These are phyloP conservation scores for Ceratina calcarata DNA, from an alignment of 1,140 invertebrate genomes.

Conservation along the genomic window DNA sequence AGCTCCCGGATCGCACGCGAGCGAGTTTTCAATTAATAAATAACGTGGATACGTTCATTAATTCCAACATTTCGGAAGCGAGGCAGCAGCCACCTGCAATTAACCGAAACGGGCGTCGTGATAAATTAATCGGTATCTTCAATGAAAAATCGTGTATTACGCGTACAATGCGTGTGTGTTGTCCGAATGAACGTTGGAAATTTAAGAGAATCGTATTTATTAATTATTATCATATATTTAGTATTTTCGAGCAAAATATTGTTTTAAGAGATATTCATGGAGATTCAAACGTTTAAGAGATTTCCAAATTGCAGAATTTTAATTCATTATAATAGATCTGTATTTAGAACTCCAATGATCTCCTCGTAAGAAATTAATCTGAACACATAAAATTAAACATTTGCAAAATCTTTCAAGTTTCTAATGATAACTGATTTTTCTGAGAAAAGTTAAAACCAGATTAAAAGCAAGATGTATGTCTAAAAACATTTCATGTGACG, in stretches of 20 bases:
- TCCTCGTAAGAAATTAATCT: no score
- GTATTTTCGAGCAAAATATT: no score
- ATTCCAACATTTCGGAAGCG: conserved; percentile 37
- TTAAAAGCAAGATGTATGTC: conserved; percentile 1
- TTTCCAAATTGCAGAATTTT: no score
- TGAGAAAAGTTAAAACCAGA: not conserved
- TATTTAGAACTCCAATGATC: no score
- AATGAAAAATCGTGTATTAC: no score
- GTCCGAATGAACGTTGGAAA: not conserved
- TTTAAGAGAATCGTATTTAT: not conserved
- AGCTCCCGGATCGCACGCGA: conserved; percentile 22
- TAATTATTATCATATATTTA: no score
- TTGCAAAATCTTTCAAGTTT: not conserved
- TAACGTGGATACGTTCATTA: not conserved
- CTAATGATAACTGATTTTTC: not conserved
- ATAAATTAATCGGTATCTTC: conserved; percentile 14
- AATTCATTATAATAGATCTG: no score
- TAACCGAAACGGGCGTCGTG: not conserved
- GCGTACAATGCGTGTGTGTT: no score
- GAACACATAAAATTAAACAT: no score
- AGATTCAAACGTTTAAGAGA: no score
- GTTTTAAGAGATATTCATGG: no score
- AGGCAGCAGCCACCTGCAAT: not conserved
- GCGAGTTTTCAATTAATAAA: conserved; percentile 46
- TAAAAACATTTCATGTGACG: conserved; percentile 28